Evolutionary conservation across 2,797 vertebrate species (phyloP), one percentile per base, ranked within the genome.

Genomic region (Poecilia velifera): DNA sequence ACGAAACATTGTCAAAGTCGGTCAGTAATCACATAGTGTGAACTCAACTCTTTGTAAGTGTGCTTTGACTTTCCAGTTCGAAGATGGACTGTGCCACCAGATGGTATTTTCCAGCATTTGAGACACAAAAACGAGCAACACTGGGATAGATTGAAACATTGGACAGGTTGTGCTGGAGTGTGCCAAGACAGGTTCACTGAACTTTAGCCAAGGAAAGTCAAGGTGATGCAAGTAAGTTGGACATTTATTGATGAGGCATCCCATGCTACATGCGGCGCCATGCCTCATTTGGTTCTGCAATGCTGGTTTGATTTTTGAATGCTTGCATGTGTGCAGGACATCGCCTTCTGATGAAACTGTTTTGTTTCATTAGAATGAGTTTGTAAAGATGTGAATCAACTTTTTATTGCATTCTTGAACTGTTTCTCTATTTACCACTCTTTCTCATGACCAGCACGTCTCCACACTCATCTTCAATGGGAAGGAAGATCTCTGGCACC

Each of bases 401-500:
- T 66, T 45, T 43, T 31, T 5, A 51, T 64, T 34, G 28, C 18
- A 62, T 36, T 39, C 6, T 6, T 18, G 25, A 68, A 41, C 18
- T 68, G 36, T 3, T 41, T 22, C 5, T 80, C 1, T 66, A 78
- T 94, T 78, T 94, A 99, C 98, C 97, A 0, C 97, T 99, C 93
- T 99, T 99, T 80, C 98, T 97, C 98, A 99, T 99, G 79, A 99
- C 98, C 73, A 99, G 94, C 84, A 98, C 98, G 1, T 99, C 98
- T 0, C 98, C 98, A 1, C 98, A 99, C 88, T 98, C 98, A 2
- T 99, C 98, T 91, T 99, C 98, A 0, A 98, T 98, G 4, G 98
- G 98, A 20, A 99, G 97, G 92, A 99, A 99, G 90, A 99, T 99
- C 95, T 99, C 98, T 0, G 98, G 98, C 51, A 99, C 98, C 68